Evolutionary conservation across 2,797 vertebrate species (phyloP).

Genomic region (Hyperoplus immaculatus): DNA sequence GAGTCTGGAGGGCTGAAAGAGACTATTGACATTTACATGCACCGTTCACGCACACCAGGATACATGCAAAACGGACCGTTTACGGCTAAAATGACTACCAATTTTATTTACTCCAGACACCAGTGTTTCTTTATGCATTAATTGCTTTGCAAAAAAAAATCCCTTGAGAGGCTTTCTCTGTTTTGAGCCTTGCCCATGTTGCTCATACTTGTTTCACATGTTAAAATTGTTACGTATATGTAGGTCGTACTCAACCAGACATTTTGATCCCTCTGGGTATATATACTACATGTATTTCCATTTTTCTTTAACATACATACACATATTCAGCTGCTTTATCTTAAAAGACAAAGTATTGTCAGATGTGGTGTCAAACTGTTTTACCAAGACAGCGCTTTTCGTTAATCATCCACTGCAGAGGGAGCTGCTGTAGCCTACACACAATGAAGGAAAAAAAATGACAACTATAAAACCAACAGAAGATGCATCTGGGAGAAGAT

Average conservation of each 20-base stretch:
- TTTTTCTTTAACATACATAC: constrained; percentile 5
- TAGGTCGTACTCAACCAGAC: constrained; percentile 1
- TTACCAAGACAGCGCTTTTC: constrained; percentile 44
- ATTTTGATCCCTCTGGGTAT: constrained; percentile 9
- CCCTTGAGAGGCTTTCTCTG: constrained; percentile 19
- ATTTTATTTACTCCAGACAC: constrained; percentile 36
- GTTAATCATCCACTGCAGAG: constrained; percentile 66
- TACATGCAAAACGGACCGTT: constrained; percentile 55
- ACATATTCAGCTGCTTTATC: constrained; percentile 42
- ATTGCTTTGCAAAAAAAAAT: constrained; percentile 22
- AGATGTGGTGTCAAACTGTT: constrained; percentile 48
- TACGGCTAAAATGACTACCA: constrained; percentile 50
- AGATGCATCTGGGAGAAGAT: constrained; percentile 71
- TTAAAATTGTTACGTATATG: constrained; percentile 12
- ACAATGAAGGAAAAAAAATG: constrained; percentile 26
- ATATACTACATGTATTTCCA: constrained; percentile 26
- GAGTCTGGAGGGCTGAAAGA: constrained; percentile 67
- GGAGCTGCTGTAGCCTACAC: constrained; percentile 45
- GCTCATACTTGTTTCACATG: constrained; percentile 23
- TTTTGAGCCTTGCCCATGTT: constrained; percentile 8
- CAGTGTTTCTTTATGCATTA: constrained; percentile 45
- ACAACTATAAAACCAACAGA: constrained; percentile 70
- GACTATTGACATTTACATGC: constrained; percentile 73
- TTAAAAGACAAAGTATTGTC: constrained; percentile 43
- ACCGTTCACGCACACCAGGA: constrained; percentile 50